These are phyloP conservation scores for Lemur catta DNA, from an alignment of 2,797 vertebrate species.

Conservation along the genomic window DNA sequence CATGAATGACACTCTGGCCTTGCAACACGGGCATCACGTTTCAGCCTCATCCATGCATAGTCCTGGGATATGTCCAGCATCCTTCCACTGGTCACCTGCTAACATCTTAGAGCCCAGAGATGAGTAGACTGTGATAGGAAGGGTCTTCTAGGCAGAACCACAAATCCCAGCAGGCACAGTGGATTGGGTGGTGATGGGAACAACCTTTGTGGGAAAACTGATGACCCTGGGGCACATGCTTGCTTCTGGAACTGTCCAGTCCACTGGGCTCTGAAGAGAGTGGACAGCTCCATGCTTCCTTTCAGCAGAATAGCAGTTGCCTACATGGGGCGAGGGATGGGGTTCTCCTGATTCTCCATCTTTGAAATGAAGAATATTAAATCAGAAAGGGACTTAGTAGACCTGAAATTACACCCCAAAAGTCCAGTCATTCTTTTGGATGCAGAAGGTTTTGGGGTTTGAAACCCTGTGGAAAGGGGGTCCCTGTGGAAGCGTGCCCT, in stretches of 20 bases:
- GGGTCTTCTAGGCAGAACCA: neutral
- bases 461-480: neutral
- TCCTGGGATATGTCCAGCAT: neutral
- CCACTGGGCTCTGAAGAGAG: neutral
- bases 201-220: neutral
- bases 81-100: neutral
- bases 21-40: neutral
- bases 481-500: neutral
- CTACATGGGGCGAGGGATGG: neutral
- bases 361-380: neutral
- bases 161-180: neutral
- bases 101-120: neutral
- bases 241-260: neutral
- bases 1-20: neutral
- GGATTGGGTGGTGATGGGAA: neutral
- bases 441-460: neutral
- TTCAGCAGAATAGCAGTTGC: too few species aligned
- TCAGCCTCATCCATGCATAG: neutral
- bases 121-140: neutral
- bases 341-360: neutral
- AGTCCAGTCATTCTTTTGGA: neutral
- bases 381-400: neutral
- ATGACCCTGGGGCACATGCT: neutral
- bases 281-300: neutral
- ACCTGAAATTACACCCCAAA: neutral